Base-by-base conservation (phyloP, 1,140 invertebrate genomes). In the Vanessa atalanta region DNA sequence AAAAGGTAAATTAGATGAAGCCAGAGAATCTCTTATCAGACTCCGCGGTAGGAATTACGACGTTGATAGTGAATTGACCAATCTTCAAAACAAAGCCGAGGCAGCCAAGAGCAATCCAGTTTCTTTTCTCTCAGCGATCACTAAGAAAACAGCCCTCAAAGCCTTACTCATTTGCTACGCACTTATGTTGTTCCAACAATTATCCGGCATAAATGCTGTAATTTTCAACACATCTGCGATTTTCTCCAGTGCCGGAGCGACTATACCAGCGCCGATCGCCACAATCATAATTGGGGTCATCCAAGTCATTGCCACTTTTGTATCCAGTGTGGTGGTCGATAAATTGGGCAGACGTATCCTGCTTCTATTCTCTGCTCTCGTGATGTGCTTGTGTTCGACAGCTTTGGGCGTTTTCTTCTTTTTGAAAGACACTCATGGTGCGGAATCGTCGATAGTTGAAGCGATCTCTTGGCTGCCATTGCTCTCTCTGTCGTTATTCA, bases 141-240 rank as follows among this genome's bases (percentile, higher is more conserved):
- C 88, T 3, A 94, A 94, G 61, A 94, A 89, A 74, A 94, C 95
- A 15, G 94, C 95, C 0, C 87, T 94, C 26, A 97, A 95, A 87
- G 96, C 95, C 11, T 84, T 98, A 12, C 70, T 95, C 7, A 96
- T 98, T 47, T 95, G 94, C 55, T 94, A 97, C 75, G 95, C 95
- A 15, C 92, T 98, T 1, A 97, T 98, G 96, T 92, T 97, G 65
- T 96, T 98, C 86, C 97, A 98, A 84, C 97, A 98, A 86, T 90
- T 98, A 37, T 96, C 95, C 68, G 97, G 97, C 51, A 96, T 98
- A 20, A 98, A 98, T 79, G 96, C 96, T 0, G 96, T 98, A 23
- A 95, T 97, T 72, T 98, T 98, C 86, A 98, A 97, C 80, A 94
- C 96, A 0, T 94, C 94, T 0, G 82, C 90, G 0, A 98, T 98